Conservation (phyloP, 30 jellyfish, hydroid and myxozoan genomes). For the Cassiopea andromeda region DNA sequence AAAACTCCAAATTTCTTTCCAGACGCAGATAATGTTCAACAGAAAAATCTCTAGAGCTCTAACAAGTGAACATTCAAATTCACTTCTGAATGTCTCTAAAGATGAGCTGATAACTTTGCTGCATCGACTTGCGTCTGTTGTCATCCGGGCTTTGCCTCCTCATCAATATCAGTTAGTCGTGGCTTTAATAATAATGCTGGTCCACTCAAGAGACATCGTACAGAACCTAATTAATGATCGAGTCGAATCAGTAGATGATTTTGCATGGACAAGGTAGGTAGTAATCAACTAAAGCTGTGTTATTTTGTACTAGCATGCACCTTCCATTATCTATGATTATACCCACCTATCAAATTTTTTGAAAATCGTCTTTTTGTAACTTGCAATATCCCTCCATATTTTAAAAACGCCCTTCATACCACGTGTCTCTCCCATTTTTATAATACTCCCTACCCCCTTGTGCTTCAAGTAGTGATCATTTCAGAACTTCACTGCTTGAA, state of each 20-base stretch:
- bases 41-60: slow-evolving; percentile 52
- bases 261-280: slow-evolving; percentile 81
- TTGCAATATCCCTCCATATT: too few relatives aligned
- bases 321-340: too few relatives aligned
- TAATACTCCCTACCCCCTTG: too few relatives aligned
- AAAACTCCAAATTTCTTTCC: background rate
- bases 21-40: slow-evolving; percentile 75
- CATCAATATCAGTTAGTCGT: slow-evolving; percentile 61
- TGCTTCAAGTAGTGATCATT: too few relatives aligned
- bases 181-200: slow-evolving; percentile 77
- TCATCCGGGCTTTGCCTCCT: slow-evolving; percentile 27
- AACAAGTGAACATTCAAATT: slow-evolving; percentile 4
- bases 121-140: slow-evolving; percentile 48
- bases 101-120: slow-evolving; percentile 30
- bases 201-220: slow-evolving; percentile 79
- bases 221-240: slow-evolving; percentile 33
- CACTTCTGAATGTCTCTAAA: slow-evolving; percentile 20
- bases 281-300: background rate
- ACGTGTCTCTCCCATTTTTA: too few relatives aligned
- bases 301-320: too few relatives aligned
- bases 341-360: too few relatives aligned
- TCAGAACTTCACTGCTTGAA: too few relatives aligned
- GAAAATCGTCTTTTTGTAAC: too few relatives aligned
- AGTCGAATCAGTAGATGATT: slow-evolving; percentile 49
- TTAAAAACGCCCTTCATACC: too few relatives aligned